phyloP scores from a whole-genome alignment of 2,113 vertebrate genomes.

The Aldabrachelys gigantea region DNA sequence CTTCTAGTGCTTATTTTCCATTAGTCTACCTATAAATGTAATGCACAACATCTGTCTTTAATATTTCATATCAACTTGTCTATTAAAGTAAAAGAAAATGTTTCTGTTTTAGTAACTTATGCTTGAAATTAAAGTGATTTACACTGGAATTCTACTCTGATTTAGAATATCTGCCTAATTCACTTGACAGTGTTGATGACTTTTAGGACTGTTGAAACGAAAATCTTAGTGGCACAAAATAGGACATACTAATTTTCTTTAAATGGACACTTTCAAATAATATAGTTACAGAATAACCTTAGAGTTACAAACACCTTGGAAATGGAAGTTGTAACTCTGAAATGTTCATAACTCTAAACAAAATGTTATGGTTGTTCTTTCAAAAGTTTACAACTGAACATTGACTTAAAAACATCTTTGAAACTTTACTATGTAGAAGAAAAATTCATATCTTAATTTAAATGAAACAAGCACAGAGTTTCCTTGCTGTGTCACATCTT shows the following conservation, averaged over 20 bases:
- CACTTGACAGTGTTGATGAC: neutral
- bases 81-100: conserved; percentile 21
- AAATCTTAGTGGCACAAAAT: conserved; percentile 18
- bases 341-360: no score
- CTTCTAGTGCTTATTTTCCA: neutral
- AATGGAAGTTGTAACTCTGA: no score
- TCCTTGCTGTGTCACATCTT: no score
- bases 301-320: no score
- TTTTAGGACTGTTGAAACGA: conserved; percentile 40
- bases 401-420: no score
- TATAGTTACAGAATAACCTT: neutral
- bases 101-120: conserved; percentile 35
- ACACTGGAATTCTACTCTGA: neutral
- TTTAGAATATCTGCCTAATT: conserved; percentile 6
- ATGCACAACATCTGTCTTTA: conserved; percentile 17
- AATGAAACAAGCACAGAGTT: no score
- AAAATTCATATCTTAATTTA: no score
- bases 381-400: no score
- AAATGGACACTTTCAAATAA: conserved; percentile 2
- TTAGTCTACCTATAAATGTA: neutral
- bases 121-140: neutral
- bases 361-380: no score
- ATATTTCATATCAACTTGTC: neutral
- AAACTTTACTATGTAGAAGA: no score
- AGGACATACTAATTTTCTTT: neutral